Evolutionary conservation across 1,140 invertebrate genomes (phyloP), one percentile per base, ranked within the genome.

Genomic region (Pentalonia nigronervosa): DNA sequence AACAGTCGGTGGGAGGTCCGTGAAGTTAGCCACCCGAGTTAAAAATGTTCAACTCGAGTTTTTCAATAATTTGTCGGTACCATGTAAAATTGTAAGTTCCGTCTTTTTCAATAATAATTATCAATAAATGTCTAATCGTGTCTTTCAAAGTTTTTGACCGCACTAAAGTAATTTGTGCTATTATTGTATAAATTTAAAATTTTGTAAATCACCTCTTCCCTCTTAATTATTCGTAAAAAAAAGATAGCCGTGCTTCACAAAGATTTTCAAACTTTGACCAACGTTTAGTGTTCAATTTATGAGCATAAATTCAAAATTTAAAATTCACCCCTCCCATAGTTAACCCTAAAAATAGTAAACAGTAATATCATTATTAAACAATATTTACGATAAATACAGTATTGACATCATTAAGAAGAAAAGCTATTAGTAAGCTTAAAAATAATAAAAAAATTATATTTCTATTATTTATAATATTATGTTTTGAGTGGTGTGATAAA

Each of bases 1-100:
- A n/a, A 30, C 14, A 4, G 4, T n/a, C 14, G 6, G 1, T 0
- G 14, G 0, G 14, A 17, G n/a, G 4, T 34, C 60, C n/a, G 6
- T 23, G 14, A 76, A 67, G 4, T 76, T n/a, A n/a, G 6, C 60
- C 11, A n/a, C 14, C 14, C n/a, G 17, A 76, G n/a, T 76, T 67
- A 67, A 67, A 67, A 67, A 67, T n/a, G n/a, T 17, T n/a, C n/a
- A n/a, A 76, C 60, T 76, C 6, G 14, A 76, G 4, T 76, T n/a
- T 34, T 76, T n/a, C 30, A 76, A 76, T 34, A n/a, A n/a, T 76
- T 34, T n/a, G 4, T 76, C 7, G 60, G 14, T 34, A 76, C 11
- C 14, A 1, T 67, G 60, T 67, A 60, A 2, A 30, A 60, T 14
- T 60, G 2, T 67, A 76, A 76, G 23, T 76, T 17, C 7, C 0